Evolutionary conservation across 1,140 invertebrate genomes (phyloP).

Genomic region (Batillaria attramentaria): DNA sequence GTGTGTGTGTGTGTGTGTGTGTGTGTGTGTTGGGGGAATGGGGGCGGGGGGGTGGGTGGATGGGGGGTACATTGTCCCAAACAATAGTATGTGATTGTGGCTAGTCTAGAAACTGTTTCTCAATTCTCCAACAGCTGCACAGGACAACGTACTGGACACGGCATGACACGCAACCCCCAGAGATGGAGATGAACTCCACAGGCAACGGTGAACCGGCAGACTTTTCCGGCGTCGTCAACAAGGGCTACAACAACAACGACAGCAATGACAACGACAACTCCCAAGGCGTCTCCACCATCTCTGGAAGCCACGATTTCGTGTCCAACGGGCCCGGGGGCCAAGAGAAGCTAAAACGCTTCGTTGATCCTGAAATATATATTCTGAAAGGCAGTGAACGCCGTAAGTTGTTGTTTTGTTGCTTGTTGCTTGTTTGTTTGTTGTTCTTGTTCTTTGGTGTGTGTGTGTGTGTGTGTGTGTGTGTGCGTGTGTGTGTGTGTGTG

Average conservation of each 20-base stretch:
- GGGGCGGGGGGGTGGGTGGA: too few species aligned
- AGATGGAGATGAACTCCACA: not conserved
- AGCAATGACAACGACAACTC: not conserved
- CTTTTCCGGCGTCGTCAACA: not conserved
- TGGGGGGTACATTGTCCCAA: too few species aligned
- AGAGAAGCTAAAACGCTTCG: not conserved
- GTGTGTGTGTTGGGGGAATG: too few species aligned
- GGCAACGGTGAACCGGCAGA: not conserved
- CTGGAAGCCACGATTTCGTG: not conserved
- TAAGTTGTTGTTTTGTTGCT: not conserved
- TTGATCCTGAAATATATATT: not conserved
- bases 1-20: too few species aligned
- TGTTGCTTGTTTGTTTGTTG: not conserved
- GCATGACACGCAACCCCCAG: slow-evolving; percentile 14
- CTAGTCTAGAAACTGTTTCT: too few species aligned
- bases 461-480: slow-evolving; percentile 1
- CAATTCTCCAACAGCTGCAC: slow-evolving; percentile 38
- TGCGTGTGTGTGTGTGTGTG: slow-evolving; percentile 2
- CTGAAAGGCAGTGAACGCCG: not conserved
- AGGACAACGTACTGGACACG: slow-evolving; percentile 61
- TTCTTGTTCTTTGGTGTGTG: not conserved
- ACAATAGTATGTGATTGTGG: too few species aligned
- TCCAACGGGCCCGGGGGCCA: not conserved
- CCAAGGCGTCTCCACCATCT: not conserved
- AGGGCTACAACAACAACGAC: not conserved